phyloP scores from a whole-genome alignment of 2,113 vertebrate genomes.

The Aptenodytes forsteri region DNA sequence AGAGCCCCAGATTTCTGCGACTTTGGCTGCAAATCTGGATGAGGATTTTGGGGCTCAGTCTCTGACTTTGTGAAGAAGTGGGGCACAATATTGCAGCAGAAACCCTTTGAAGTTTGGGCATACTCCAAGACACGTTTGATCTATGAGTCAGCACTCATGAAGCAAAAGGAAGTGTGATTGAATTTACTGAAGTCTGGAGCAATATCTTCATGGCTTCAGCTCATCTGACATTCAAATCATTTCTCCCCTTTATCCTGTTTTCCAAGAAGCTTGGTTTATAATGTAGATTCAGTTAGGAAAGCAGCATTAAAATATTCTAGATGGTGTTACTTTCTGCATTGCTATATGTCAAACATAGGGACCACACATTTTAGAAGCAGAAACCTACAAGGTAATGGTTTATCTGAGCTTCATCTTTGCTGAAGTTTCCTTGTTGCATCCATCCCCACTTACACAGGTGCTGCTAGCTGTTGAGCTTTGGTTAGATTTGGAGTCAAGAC shows the following conservation, averaged over 20 bases:
- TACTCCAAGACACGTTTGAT: not conserved
- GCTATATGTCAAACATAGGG: not conserved
- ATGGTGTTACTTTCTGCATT: not conserved
- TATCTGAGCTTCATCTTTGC: not conserved
- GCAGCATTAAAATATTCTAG: not conserved
- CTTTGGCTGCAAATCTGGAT: not conserved
- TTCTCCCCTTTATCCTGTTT: not conserved
- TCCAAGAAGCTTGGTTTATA: not conserved
- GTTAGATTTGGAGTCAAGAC: not conserved
- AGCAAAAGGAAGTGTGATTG: not conserved
- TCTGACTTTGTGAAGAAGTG: not conserved
- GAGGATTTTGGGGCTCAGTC: not conserved
- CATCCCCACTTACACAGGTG: not conserved
- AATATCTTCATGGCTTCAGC: not conserved
- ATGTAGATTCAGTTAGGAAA: constrained; percentile 1
- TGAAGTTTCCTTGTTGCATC: not conserved
- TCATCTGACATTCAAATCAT: constrained; percentile 3
- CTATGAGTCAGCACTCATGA: not conserved
- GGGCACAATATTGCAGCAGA: not conserved
- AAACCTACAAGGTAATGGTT: not conserved
- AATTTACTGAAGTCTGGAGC: constrained; percentile 40
- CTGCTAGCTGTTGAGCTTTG: not conserved
- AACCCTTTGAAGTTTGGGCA: not conserved
- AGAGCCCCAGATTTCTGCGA: not conserved
- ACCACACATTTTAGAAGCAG: not conserved